Conservation (phyloP, 2,113 vertebrate genomes). For the Plotosus lineatus region DNA sequence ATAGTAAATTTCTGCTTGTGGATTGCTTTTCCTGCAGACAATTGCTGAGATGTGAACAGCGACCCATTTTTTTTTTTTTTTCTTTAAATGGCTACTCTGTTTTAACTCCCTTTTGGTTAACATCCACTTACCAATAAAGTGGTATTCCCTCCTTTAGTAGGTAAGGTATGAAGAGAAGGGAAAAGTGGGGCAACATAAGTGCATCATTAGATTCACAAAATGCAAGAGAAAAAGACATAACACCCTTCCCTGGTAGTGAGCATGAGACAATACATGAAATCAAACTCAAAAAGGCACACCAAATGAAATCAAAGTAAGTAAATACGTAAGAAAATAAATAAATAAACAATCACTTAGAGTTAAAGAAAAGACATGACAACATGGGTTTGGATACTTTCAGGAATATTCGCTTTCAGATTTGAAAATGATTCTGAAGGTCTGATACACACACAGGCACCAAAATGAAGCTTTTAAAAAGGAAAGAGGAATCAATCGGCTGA, state of each 20-base stretch:
- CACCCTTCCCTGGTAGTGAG: constrained; percentile 86
- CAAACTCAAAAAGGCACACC: constrained; percentile 59
- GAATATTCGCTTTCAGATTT: constrained; percentile 29
- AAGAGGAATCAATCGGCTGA: background rate
- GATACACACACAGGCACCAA: background rate
- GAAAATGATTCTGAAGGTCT: constrained; percentile 12
- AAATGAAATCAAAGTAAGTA: constrained; percentile 25
- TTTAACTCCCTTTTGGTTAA: constrained; percentile 99
- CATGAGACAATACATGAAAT: constrained; percentile 75
- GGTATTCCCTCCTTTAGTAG: constrained; percentile 99
- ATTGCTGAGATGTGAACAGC: constrained; percentile 96
- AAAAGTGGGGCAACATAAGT: constrained; percentile 99
- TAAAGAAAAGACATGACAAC: constrained; percentile 2
- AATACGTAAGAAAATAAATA: constrained; percentile 60
- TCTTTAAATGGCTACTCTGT: constrained; percentile 79
- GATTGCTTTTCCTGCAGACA: constrained; percentile 87
- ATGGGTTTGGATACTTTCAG: constrained; percentile 46
- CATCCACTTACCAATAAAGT: constrained; percentile 99
- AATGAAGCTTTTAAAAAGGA: background rate
- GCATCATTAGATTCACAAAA: constrained; percentile 99
- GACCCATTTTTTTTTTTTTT: constrained; percentile 82
- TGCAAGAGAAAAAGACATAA: constrained; percentile 99
- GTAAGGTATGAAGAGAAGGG: constrained; percentile 99
- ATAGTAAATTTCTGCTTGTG: constrained; percentile 84
- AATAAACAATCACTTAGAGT: constrained; percentile 58